Evolutionary conservation across 2,888 invertebrate species (phyloP).

Genomic region (Frankliniella fusca): DNA sequence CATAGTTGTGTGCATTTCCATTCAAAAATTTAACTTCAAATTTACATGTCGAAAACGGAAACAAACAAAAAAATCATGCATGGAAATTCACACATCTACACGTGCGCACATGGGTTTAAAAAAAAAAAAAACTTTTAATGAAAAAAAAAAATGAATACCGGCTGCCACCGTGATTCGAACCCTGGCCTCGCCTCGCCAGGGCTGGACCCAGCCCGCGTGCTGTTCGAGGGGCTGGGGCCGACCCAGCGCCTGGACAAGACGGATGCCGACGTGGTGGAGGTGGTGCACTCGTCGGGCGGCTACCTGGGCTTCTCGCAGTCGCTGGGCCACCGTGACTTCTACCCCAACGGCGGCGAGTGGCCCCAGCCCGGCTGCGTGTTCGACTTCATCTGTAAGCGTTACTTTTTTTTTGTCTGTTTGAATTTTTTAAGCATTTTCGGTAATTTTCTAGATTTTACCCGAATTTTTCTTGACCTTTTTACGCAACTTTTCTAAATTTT

Average conservation of each 20-base stretch:
- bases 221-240: slow-evolving; percentile 54
- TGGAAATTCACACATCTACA: no score
- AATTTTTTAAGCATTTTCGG: no score
- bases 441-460: slow-evolving; percentile 15
- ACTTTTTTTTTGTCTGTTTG: no score
- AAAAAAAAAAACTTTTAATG: no score
- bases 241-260: slow-evolving; percentile 55
- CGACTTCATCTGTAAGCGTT: slow-evolving; percentile 52
- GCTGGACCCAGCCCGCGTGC: slow-evolving; percentile 57
- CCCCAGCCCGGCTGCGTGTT: slow-evolving; percentile 56
- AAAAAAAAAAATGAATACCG: neutral
- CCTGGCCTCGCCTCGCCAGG: slow-evolving; percentile 45
- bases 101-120: no score
- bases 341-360: slow-evolving; percentile 56
- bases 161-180: neutral
- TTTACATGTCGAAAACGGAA: no score
- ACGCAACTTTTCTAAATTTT: no score
- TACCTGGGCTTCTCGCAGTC: slow-evolving; percentile 57
- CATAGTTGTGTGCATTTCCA: neutral
- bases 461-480: no score
- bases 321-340: slow-evolving; percentile 60
- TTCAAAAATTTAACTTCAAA: neutral
- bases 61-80: no score
- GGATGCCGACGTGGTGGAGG: slow-evolving; percentile 59
- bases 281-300: slow-evolving; percentile 60